Evolutionary conservation across 2,113 vertebrate genomes (phyloP), one percentile per base, ranked within the genome.

Genomic region (Penelope pileata): DNA sequence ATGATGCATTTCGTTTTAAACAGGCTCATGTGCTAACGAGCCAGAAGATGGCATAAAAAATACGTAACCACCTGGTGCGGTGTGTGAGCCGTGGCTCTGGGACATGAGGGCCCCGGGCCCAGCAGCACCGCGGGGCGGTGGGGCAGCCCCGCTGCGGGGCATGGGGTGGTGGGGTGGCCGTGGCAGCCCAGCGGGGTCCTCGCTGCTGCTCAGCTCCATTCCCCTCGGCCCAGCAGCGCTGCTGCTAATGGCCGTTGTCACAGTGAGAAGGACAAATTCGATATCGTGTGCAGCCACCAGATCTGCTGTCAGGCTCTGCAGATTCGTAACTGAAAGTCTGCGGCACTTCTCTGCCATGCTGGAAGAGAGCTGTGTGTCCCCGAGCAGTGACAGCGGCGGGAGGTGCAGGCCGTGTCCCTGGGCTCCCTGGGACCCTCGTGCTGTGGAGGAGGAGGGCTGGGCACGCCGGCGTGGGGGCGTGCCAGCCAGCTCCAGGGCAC

Each of bases 371-470:
- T 7, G 13, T 6, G 5, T 30, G 30, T 32, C n/a, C n/a, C n/a
- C n/a, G n/a, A n/a, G n/a, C n/a, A n/a, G n/a, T n/a, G n/a, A n/a
- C n/a, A n/a, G n/a, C n/a, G n/a, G n/a, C n/a, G n/a, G n/a, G n/a
- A n/a, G n/a, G n/a, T n/a, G n/a, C n/a, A n/a, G n/a, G n/a, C n/a
- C n/a, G n/a, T n/a, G n/a, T n/a, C n/a, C n/a, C n/a, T n/a, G n/a
- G n/a, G n/a, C n/a, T n/a, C n/a, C n/a, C n/a, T n/a, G n/a, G 40
- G 30, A 11, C 0, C 1, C 18, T 18, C 0, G 3, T 21, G 45
- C 10, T 27, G 42, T 38, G 45, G 50, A 18, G 47, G 30, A 12
- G 40, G 43, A 45, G n/a, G 40, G 19, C 13, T 66, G 82, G 15
- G 50, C 32, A 8, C 32, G 29, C 30, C 24, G 38, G 23, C 26